Base-by-base conservation (phyloP, 2,113 vertebrate species). In the Peromyscus californicus region DNA sequence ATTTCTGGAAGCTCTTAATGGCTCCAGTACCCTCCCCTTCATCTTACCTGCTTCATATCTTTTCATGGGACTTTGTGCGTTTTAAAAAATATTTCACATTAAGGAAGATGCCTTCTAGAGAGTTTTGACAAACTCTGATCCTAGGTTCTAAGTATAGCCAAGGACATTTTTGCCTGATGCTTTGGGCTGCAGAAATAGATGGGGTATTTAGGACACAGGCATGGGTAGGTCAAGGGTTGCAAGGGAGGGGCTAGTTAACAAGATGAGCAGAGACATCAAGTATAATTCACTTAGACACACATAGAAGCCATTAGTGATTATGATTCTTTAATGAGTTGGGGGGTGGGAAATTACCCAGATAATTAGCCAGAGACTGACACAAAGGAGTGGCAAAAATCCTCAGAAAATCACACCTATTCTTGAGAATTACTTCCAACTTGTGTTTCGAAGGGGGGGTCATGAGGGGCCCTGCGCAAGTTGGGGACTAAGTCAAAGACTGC, bases 81-180 rank as follows among this genome's bases (percentile, higher is more conserved):
- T 84, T 39, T 70, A 59, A 54, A 67, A 39, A 42, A 0, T 70
- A 0, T 70, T 51, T 59, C 29, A 57, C 33, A 51, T 86, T 29
- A 93, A 90, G 92, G 51, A 76, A 72, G 91, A 93, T 24, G 4
- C 7, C 78, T 21, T 36, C 82, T 17, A 92, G 36, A 87, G 42
- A 78, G 12, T 82, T 42, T 29, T 90, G 78, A 65, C 17, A 91
- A 76, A 95, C 17, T 48, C 76, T 96, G 88, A 80, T 9, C 48
- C 1, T 87, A 42, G 45, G n/a, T 67, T 96, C 15, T 31, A 86
- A 61, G 21, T 31, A n/a, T 1, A 90, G 15, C 45, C 82, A 65
- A 94, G 39, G 39, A 51, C 3, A 61, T 90, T 79, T 92, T 69
- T 2, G 22, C 82, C 39, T 57, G 19, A 48, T 70, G 17, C 16